Percentiles rank a stretch among this genome's conserved stretches.
These are phyloP conservation scores for Bombus sibiricus DNA, from an alignment of 1,140 invertebrate species.

Conservation along the genomic window DNA sequence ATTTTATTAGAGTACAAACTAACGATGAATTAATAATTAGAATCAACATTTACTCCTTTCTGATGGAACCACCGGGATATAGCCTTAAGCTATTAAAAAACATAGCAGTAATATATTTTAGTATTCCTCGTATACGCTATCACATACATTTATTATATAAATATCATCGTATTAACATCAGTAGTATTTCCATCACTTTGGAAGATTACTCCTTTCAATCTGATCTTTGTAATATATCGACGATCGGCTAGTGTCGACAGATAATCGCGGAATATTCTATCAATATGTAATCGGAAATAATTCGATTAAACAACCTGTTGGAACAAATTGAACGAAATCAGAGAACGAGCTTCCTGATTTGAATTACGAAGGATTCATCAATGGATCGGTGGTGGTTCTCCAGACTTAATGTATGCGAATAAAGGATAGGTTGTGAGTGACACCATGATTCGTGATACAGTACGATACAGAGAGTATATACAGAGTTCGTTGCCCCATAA, in stretches of 20 bases:
- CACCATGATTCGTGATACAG: constrained; percentile 17
- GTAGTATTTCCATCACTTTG: too few species aligned
- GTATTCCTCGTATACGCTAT: too few species aligned
- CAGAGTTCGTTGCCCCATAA: constrained; percentile 77
- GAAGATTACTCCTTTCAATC: too few species aligned
- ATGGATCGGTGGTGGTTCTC: background rate
- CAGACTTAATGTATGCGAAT: background rate
- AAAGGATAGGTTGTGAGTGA: constrained; percentile 39
- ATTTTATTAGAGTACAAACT: background rate
- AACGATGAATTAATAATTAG: too few species aligned
- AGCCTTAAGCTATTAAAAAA: background rate
- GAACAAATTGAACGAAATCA: background rate
- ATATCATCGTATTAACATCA: too few species aligned
- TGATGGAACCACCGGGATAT: too few species aligned
- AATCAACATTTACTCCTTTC: too few species aligned
- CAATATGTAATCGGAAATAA: background rate
- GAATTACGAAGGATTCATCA: background rate
- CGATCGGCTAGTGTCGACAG: background rate
- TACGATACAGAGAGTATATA: constrained; percentile 36
- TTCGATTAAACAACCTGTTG: background rate
- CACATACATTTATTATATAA: too few species aligned
- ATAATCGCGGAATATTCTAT: background rate
- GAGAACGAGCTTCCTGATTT: background rate
- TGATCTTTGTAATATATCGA: too few species aligned
- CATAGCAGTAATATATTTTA: too few species aligned